phyloP scores from a whole-genome alignment of 2,797 vertebrate genomes.

The Pseudopleuronectes americanus region DNA sequence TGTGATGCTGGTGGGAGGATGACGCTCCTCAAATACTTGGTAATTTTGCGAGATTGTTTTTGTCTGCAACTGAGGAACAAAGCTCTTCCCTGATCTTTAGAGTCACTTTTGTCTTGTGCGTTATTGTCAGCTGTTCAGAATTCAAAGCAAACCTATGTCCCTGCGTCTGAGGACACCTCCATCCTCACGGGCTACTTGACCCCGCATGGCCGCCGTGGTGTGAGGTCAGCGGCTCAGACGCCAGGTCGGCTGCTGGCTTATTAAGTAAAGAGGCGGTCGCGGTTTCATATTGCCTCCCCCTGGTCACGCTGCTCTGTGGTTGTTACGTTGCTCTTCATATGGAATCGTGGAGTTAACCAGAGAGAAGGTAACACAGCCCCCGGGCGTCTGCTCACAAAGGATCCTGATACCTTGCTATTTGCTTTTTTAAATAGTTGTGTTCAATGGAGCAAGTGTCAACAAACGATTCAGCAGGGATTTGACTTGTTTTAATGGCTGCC shows the following conservation, averaged over 20 bases:
- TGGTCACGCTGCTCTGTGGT: slow-evolving; percentile 22
- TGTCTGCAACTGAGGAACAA: neutral
- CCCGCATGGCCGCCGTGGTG: slow-evolving; percentile 27
- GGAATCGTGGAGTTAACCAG: slow-evolving; percentile 44
- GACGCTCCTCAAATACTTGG: too few relatives aligned
- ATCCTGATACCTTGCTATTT: slow-evolving; percentile 35
- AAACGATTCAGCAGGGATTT: slow-evolving; percentile 50
- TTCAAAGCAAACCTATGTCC: slow-evolving; percentile 29
- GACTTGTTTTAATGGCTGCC: slow-evolving; percentile 45
- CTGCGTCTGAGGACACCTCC: slow-evolving; percentile 49
- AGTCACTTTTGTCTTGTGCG: neutral
- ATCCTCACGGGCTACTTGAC: slow-evolving; percentile 59
- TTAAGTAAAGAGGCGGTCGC: slow-evolving; percentile 44
- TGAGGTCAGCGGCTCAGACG: slow-evolving; percentile 72
- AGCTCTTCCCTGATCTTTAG: neutral
- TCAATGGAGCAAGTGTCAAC: slow-evolving; percentile 47
- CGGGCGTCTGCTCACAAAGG: slow-evolving; percentile 25
- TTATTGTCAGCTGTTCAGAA: neutral
- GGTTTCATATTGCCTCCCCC: slow-evolving; percentile 48
- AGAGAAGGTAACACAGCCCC: slow-evolving; percentile 24
- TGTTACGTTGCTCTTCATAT: slow-evolving; percentile 44
- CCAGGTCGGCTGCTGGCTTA: slow-evolving; percentile 66
- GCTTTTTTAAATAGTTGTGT: slow-evolving; percentile 37
- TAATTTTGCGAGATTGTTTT: too few relatives aligned
- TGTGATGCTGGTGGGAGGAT: too few relatives aligned